A percentile compares a stretch with the other conserved stretches of the same genome.
Evolutionary conservation across 2,888 invertebrate genomes (phyloP).

Genomic region (Cheilosia vulpina): DNA sequence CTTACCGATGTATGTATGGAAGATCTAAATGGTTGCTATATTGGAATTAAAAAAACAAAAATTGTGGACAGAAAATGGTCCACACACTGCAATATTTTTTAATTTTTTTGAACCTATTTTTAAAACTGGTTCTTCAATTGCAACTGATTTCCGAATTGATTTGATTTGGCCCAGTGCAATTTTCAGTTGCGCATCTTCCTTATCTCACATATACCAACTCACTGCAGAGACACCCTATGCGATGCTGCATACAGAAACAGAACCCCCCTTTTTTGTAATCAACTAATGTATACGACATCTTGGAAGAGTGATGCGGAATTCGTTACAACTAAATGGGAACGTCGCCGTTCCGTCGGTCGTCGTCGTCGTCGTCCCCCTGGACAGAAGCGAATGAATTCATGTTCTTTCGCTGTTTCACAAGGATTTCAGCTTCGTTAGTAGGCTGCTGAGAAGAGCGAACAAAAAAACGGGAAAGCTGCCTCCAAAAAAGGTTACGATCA

Average conservation of each 20-base stretch:
- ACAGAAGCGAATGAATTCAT: constrained; percentile 39
- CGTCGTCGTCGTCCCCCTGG: neutral
- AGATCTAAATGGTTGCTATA: no score
- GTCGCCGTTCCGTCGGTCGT: neutral
- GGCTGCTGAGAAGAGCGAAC: neutral
- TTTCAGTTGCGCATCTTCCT: no score
- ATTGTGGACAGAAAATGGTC: no score
- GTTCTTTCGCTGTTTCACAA: constrained; percentile 67
- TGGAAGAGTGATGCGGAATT: constrained; percentile 43
- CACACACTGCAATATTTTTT: no score
- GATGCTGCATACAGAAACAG: neutral
- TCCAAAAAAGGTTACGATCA: constrained; percentile 56
- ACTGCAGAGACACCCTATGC: constrained; percentile 18
- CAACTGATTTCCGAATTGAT: no score
- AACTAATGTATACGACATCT: constrained; percentile 20
- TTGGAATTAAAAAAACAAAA: no score
- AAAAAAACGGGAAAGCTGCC: constrained; percentile 28
- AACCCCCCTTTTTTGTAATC: constrained; percentile 1
- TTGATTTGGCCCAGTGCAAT: no score
- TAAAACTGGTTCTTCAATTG: no score
- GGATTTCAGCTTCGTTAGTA: constrained; percentile 56
- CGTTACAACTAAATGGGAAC: constrained; percentile 40
- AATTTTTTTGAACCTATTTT: no score
- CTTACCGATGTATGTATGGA: no score
- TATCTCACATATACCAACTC: neutral